Percentiles rank a stretch among this genome's conserved stretches.
These are phyloP conservation scores for Neotoma lepida DNA, from an alignment of 2,113 vertebrate genomes.

Conservation along the genomic window DNA sequence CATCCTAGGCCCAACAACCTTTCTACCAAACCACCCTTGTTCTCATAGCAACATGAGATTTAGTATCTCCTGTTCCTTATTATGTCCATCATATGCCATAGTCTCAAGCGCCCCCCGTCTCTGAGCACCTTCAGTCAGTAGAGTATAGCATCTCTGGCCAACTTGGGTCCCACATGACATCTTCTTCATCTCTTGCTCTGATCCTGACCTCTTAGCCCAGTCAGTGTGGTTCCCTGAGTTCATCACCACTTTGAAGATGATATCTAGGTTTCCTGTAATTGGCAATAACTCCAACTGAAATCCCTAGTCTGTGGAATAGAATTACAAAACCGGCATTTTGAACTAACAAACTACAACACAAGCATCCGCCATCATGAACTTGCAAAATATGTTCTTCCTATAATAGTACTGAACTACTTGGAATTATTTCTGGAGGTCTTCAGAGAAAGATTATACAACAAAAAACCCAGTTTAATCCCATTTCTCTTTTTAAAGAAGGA, in stretches of 20 bases:
- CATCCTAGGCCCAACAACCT: not conserved
- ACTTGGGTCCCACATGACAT: fast-evolving
- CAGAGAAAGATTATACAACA: not conserved
- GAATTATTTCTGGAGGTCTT: constrained; percentile 56
- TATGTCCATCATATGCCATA: not conserved
- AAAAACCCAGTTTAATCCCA: not conserved
- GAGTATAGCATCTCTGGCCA: not conserved
- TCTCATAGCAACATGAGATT: not conserved
- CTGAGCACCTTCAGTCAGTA: not conserved
- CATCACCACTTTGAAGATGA: not conserved
- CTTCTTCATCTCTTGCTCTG: not conserved
- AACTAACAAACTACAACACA: constrained; percentile 34
- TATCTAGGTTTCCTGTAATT: not conserved
- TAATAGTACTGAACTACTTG: not conserved
- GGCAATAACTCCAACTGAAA: constrained; percentile 15
- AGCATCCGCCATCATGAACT: not conserved
- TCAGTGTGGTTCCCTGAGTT: not conserved
- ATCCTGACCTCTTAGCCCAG: not conserved
- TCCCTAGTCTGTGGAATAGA: not conserved
- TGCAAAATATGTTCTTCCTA: constrained; percentile 18
- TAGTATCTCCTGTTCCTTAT: not conserved
- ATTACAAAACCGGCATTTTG: constrained; percentile 46
- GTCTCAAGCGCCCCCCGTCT: not conserved
- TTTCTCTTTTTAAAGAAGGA: not conserved
- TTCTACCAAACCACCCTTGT: not conserved